A percentile compares a stretch with the other conserved stretches of the same genome.
These are phyloP conservation scores for Heterotis niloticus DNA, from an alignment of 2,113 vertebrate genomes.

Conservation along the genomic window DNA sequence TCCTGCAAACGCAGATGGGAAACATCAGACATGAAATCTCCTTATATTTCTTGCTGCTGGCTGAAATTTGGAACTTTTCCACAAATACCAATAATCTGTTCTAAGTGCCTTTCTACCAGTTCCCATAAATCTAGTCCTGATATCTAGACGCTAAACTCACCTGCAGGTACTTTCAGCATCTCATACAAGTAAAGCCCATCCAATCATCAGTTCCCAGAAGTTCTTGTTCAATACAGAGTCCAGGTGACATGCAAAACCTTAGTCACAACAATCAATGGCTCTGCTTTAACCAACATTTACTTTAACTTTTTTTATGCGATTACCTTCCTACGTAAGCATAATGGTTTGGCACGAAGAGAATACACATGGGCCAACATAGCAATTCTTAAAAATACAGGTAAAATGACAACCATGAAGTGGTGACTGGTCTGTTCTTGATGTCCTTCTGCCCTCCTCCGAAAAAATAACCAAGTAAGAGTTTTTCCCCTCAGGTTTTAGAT, in stretches of 20 bases:
- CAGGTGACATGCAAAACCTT: not conserved
- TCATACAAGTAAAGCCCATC: too few species aligned
- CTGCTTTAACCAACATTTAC: not conserved
- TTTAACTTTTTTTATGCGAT: not conserved
- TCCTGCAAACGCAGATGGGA: not conserved
- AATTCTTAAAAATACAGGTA: not conserved
- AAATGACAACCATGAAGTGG: conserved; percentile 42
- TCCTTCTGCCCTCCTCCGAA: conserved; percentile 62
- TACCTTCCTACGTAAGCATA: not conserved
- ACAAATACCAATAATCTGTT: not conserved
- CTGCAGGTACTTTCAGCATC: too few species aligned
- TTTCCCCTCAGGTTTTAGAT: conserved; percentile 33
- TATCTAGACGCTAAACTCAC: too few species aligned
- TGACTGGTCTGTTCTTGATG: conserved; percentile 36
- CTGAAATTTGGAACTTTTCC: not conserved
- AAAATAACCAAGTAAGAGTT: conserved; percentile 69
- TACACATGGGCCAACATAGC: not conserved
- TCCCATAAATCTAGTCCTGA: too few species aligned
- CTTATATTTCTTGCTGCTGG: not conserved
- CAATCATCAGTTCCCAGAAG: not conserved
- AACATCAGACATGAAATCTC: not conserved
- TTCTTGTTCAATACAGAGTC: not conserved
- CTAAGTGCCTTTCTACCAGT: too few species aligned
- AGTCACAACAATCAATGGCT: not conserved
- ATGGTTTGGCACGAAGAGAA: not conserved